phyloP scores from a whole-genome alignment of 2,113 vertebrate genomes.

The Sander vitreus region DNA sequence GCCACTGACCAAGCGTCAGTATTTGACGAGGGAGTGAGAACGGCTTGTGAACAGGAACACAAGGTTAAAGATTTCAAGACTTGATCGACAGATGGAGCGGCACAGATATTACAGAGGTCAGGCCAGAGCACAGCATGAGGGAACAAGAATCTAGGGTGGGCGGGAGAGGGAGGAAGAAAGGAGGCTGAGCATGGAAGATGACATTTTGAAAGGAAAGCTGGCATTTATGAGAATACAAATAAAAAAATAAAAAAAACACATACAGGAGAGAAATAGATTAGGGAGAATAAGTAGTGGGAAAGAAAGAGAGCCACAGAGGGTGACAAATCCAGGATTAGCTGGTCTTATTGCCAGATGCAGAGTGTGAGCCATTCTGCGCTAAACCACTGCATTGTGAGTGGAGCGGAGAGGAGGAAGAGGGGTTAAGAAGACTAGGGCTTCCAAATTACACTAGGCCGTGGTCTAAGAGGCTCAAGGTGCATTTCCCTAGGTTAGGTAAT shows the following conservation, averaged over 20 bases:
- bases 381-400: constrained; percentile 26
- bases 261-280: background rate
- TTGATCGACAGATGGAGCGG: constrained; percentile 31
- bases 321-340: constrained; percentile 72
- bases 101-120: constrained; percentile 36
- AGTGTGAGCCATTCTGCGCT: constrained; percentile 26
- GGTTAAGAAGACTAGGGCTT: background rate
- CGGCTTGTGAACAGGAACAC: constrained; percentile 18
- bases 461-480: background rate
- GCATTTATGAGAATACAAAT: constrained; percentile 7
- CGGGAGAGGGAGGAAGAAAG: background rate
- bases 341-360: constrained; percentile 42
- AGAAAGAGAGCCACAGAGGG: constrained; percentile 26
- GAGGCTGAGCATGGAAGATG: background rate
- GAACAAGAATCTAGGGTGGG: constrained; percentile 6
- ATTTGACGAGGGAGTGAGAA: too few relatives aligned
- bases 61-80: constrained; percentile 31
- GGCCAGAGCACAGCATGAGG: background rate
- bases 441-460: background rate
- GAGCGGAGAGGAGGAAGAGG: background rate
- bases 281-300: background rate
- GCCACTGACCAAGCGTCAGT: too few relatives aligned
- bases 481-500: background rate
- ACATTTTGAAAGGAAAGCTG: background rate
- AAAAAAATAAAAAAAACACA: background rate